Base-by-base conservation (phyloP, 1,140 invertebrate species). In the Trichoplusia ni region DNA sequence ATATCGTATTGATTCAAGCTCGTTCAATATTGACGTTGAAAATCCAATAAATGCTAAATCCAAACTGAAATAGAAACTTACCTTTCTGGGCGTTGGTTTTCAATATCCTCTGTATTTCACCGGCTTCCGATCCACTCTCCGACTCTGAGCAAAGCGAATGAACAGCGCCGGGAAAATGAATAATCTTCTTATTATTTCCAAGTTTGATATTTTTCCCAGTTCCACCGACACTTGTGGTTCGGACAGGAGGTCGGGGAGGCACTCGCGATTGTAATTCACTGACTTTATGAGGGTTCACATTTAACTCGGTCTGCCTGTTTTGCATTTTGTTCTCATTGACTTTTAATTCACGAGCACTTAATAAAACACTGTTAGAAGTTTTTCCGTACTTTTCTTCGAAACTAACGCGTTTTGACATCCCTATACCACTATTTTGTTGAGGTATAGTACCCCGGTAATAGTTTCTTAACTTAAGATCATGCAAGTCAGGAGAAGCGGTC, bases 91-190 rank as follows among this genome's bases (percentile, higher is more conserved):
- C 69, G 46, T 86, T 90, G 58, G 80, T 91, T 16, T 92, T 91
- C 83, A 94, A 84, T 60, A 94, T 94, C 65, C 92, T 86, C 47
- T 93, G 93, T 37, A 94, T 92, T 79, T 94, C 93, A 3, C 92
- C 92, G 33, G 91, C 93, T 75, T 94, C 92, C 5, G 93, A 94
- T n/a, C 93, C 93, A 65, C 92, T 93, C 73, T 94, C 93, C 54
- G 92, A 93, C 68, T 92, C 92, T 4, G 91, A 92, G 51, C 75
- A 84, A 40, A 82, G n/a, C 31, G 73, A 79, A 37, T 74, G 64
- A 62, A 63, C 60, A 42, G 58, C 64, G 69, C 46, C 29, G n/a
- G 53, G 18, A 38, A 64, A 18, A 47, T 56, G 61, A 7, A 58
- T 31, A 61, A 38, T 71, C 66, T 47, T 83, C 23, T 75, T 75